Conservation (phyloP, 2,888 invertebrate genomes). For the Catonia carolina region DNA sequence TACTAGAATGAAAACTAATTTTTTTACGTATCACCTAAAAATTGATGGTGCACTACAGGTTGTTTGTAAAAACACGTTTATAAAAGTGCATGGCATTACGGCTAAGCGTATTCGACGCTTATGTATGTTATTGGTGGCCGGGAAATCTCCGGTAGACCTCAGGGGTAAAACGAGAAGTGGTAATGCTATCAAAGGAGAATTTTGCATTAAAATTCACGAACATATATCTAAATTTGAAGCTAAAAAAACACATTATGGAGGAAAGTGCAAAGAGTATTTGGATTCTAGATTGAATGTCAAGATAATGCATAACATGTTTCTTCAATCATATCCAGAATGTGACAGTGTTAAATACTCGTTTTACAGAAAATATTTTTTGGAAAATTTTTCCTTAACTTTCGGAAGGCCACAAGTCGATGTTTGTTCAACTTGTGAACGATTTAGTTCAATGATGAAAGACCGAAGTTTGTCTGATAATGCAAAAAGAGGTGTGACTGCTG, state of each 20-base stretch:
- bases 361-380: constrained; percentile 2
- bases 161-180: constrained; percentile 15
- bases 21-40: constrained; percentile 6
- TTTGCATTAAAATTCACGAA: not conserved
- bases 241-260: constrained; percentile 1
- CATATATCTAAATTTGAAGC: constrained; percentile 1
- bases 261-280: constrained; percentile 2
- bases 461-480: not conserved
- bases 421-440: not conserved
- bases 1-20: not conserved
- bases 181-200: constrained; percentile 6
- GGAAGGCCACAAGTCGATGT: not conserved
- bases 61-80: constrained; percentile 11
- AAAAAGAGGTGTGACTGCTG: not conserved
- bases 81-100: constrained; percentile 1
- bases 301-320: not conserved
- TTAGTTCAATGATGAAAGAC: not conserved
- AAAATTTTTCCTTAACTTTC: constrained; percentile 5
- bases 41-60: not conserved
- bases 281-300: constrained; percentile 1
- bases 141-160: constrained; percentile 5
- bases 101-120: constrained; percentile 8
- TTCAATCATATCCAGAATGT: not conserved
- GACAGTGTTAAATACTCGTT: not conserved
- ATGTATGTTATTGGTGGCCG: not conserved